Conservation (phyloP, 2,113 vertebrate genomes). For the Carassius gibelio region DNA sequence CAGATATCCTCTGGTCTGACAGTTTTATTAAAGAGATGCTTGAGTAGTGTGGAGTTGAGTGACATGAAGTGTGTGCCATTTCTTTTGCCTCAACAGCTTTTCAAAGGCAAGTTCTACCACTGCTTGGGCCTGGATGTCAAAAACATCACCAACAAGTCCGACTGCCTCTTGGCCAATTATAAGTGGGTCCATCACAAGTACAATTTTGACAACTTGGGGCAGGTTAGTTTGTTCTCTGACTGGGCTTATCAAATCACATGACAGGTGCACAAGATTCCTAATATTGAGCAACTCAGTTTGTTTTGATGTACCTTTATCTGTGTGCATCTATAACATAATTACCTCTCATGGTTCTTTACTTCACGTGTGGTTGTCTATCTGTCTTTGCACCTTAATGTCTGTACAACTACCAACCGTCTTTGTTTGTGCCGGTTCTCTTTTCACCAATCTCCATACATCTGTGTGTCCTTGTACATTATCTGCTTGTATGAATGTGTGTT, state of each 20-base stretch:
- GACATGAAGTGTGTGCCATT: conserved; percentile 40
- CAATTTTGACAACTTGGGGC: conserved; percentile 97
- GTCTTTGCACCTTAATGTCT: neutral
- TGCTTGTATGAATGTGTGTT: conserved; percentile 9
- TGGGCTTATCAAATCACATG: neutral
- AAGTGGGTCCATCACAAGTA: conserved; percentile 99
- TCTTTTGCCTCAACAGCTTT: conserved; percentile 79
- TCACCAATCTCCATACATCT: neutral
- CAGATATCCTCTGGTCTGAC: neutral
- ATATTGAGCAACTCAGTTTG: neutral
- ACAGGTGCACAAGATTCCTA: neutral
- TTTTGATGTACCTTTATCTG: neutral
- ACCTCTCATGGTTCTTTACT: neutral
- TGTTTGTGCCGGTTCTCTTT: conserved; percentile 6
- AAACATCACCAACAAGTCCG: conserved; percentile 96
- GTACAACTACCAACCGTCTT: neutral
- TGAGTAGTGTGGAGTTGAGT: conserved; percentile 5
- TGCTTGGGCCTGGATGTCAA: conserved; percentile 90
- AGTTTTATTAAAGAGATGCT: neutral
- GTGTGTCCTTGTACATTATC: neutral
- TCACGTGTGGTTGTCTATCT: neutral
- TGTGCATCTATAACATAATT: neutral
- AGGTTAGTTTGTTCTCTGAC: conserved; percentile 75
- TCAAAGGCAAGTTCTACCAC: conserved; percentile 98
- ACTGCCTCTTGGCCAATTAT: conserved; percentile 92